Evolutionary conservation across 2,113 vertebrate species (phyloP).

Genomic region (Phoenicopterus ruber): DNA sequence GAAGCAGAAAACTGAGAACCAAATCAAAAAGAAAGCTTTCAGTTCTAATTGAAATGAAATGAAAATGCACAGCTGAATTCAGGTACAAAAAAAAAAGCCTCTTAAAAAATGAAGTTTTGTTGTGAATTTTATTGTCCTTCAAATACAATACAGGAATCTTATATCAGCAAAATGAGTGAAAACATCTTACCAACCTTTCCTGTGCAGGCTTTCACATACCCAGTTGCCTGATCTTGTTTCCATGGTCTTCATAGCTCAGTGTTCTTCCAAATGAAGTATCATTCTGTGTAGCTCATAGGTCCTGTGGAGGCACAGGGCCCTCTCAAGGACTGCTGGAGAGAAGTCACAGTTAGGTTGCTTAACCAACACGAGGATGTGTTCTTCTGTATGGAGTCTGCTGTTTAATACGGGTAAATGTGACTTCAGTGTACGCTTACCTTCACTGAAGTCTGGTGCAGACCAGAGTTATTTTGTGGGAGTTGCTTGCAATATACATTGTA

Average conservation of each 20-base stretch:
- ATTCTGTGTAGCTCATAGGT: not conserved
- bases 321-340: not conserved
- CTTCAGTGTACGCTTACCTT: not conserved
- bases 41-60: constrained; percentile 8
- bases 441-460: not conserved
- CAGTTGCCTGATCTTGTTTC: not conserved
- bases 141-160: not conserved
- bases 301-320: not conserved
- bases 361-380: not conserved
- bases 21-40: not conserved
- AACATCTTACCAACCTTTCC: not conserved
- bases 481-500: not conserved
- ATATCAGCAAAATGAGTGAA: not conserved
- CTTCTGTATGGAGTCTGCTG: not conserved
- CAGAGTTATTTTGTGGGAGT: not conserved
- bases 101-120: not conserved
- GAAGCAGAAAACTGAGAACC: not conserved
- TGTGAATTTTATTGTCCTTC: not conserved
- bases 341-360: not conserved
- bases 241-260: not conserved
- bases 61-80: not conserved
- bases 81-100: not conserved
- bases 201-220: not conserved
- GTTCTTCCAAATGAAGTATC: not conserved
- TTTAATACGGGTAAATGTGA: not conserved